Percentiles rank a stretch among this genome's conserved stretches.
Evolutionary conservation across 2,113 vertebrate species (phyloP).

Genomic region (Psilopsiagon aurifrons): DNA sequence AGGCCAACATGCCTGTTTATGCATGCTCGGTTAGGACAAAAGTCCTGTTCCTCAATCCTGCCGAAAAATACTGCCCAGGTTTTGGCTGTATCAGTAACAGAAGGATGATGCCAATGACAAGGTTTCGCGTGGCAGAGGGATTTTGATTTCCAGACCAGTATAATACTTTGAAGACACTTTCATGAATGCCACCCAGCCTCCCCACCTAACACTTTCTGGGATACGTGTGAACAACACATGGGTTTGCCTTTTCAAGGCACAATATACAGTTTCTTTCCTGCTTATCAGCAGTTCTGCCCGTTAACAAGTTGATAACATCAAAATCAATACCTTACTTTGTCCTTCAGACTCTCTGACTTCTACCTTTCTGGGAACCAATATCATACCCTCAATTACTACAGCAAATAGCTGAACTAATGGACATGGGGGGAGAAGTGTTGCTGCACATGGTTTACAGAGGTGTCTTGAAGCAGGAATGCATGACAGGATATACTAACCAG

Average conservation of each 20-base stretch:
- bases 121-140: neutral
- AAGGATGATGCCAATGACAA: neutral
- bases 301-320: constrained; percentile 18
- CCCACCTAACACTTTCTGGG: neutral
- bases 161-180: neutral
- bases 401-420: neutral
- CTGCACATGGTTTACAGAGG: neutral
- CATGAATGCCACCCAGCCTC: neutral
- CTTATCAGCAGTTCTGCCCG: neutral
- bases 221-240: neutral
- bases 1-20: neutral
- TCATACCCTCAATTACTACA: neutral
- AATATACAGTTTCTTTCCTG: neutral
- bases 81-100: neutral
- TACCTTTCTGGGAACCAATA: constrained; percentile 29
- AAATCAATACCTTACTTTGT: constrained; percentile 34
- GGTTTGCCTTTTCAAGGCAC: neutral
- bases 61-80: neutral
- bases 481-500: constrained; percentile 81
- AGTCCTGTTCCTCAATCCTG: neutral
- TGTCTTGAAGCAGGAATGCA: neutral
- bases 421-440: neutral
- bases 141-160: neutral
- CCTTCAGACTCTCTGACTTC: constrained; percentile 42
- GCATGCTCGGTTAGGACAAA: neutral